Evolutionary conservation across 1,140 invertebrate genomes (phyloP), one percentile per base, ranked within the genome.

Genomic region (Patella vulgata): DNA sequence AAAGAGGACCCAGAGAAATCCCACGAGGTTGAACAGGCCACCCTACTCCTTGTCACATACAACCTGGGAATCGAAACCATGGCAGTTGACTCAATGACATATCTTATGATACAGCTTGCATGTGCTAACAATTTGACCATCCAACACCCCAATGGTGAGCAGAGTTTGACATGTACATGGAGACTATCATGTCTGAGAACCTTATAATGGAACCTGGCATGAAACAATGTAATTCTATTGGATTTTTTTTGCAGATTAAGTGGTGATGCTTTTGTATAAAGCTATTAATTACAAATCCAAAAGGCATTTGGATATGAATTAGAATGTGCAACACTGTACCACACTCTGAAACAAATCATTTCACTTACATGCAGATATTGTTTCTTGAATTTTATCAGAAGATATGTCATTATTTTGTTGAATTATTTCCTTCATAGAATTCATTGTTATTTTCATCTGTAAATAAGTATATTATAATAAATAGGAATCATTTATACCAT

Each of bases 101-200:
- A n/a, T n/a, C n/a, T n/a, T n/a, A n/a, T n/a, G n/a, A n/a, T n/a
- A n/a, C n/a, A n/a, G n/a, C n/a, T n/a, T n/a, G n/a, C n/a, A n/a
- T n/a, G n/a, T n/a, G n/a, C n/a, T n/a, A n/a, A n/a, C n/a, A n/a
- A n/a, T n/a, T n/a, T n/a, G n/a, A n/a, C 19, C 8, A 31, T 47
- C 19, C 23, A 31, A 31, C 9, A 17, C 12, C 14, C 12, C 19
- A 39, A 3, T 27, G 5, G 12, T 23, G 5, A 42, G 21, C 36
- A 23, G 39, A 47, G 30, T 39, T 14, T 19, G 23, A 55, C 42
- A 43, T n/a, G n/a, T n/a, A n/a, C n/a, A n/a, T n/a, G n/a, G n/a
- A n/a, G n/a, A n/a, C n/a, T n/a, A n/a, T n/a, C n/a, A n/a, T n/a
- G n/a, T n/a, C n/a, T n/a, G n/a, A n/a, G n/a, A n/a, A n/a, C n/a